Percentiles rank a stretch among this genome's conserved stretches.
phyloP scores from a whole-genome alignment of 2,888 invertebrate species.

The Chromoteleia sp. region DNA sequence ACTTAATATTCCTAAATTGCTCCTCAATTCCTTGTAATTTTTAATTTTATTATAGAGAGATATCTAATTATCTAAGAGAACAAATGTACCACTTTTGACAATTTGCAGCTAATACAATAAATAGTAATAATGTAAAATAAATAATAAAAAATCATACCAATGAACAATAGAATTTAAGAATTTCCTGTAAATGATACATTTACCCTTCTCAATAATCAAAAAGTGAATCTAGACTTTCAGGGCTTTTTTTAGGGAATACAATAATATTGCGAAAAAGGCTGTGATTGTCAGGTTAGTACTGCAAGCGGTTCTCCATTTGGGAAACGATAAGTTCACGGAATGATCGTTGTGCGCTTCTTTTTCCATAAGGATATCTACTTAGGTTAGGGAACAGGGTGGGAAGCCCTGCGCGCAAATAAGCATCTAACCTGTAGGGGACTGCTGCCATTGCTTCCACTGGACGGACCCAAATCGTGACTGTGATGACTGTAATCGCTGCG shows the following conservation, averaged over 20 bases:
- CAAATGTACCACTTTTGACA: constrained; percentile 22
- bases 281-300: constrained; percentile 29
- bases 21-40: background rate
- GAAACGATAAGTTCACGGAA: constrained; percentile 24
- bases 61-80: constrained; percentile 3
- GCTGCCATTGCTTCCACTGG: constrained; percentile 84
- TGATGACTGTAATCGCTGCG: constrained; percentile 91
- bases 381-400: constrained; percentile 79
- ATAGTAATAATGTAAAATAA: constrained; percentile 6
- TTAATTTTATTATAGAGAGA: constrained; percentile 11
- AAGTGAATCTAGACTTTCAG: background rate
- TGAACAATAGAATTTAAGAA: background rate
- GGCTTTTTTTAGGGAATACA: background rate
- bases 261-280: constrained; percentile 6
- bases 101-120: constrained; percentile 2
- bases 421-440: constrained; percentile 84
- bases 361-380: constrained; percentile 82
- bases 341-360: constrained; percentile 77
- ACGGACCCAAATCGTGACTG: constrained; percentile 82
- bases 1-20: constrained; percentile 67
- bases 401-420: constrained; percentile 75
- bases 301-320: constrained; percentile 36
- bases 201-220: background rate
- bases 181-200: constrained; percentile 9
- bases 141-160: background rate